Base-by-base conservation (phyloP, 2,113 vertebrate genomes). In the Micronisus gabar region DNA sequence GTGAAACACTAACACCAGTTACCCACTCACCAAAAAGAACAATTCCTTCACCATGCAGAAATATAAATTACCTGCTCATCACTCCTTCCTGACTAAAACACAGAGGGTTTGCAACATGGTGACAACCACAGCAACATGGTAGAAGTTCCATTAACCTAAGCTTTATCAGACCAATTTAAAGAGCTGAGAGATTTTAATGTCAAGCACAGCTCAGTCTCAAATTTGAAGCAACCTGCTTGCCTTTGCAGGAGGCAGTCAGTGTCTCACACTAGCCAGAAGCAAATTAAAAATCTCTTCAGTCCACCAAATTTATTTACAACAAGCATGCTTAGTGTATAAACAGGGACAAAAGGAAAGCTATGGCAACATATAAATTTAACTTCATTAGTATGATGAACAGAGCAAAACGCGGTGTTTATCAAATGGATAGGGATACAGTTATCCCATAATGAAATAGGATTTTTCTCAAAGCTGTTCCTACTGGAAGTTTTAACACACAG, bases 71-170 rank as follows among this genome's bases (percentile, higher is more conserved):
- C 11, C 16, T 34, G 58, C 30, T 72, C 70, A 86, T 21, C 53
- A 18, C 29, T 52, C 25, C 34, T 40, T 48, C 30, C 12, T 3
- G 2, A 72, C n/a, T 15, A 82, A 50, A 76, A 61, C 26, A 59
- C 12, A 50, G 17, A 75, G 15, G 15, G 75, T 68, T 56, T 48
- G 56, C 63, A 76, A 52, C 15, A 55, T 7, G 4, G 40, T n/a
- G 53, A 56, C 45, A 88, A 45, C 9, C 34, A 41, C 13, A 41
- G 41, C 0, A 2, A 56, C 25, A 47, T 0, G 0, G 36, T 1
- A 82, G 34, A 55, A 72, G 30, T 26, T 47, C 47, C 38, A 68
- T 29, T 67, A 88, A 72, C 18, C 17, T 29, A 43, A 45, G 15
- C 13, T 85, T 85, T 81, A 61, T 13, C 45, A 36, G 47, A 36